Evolutionary conservation across 2,888 invertebrate species (phyloP).

Genomic region (Meta bourneti): DNA sequence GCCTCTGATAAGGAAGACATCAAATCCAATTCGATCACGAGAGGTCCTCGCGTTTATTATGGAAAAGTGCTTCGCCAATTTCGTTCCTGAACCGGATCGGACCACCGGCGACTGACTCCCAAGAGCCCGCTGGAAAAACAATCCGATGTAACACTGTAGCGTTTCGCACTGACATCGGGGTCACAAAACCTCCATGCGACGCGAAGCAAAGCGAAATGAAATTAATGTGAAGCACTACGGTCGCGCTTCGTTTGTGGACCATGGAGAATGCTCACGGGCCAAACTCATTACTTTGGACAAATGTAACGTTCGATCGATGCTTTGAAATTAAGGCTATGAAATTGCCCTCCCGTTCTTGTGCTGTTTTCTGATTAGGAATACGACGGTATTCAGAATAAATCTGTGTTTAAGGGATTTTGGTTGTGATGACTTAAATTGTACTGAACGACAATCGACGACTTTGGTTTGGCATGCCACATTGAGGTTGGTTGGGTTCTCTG

Average conservation of each 20-base stretch:
- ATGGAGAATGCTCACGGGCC: conserved; percentile 27
- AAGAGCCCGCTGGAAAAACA: no score
- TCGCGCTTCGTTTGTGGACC: conserved; percentile 31
- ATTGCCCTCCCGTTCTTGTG: background rate
- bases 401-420: no score
- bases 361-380: no score
- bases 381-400: no score
- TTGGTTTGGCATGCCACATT: no score
- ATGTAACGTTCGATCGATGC: background rate
- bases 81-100: background rate
- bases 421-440: no score
- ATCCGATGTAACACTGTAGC: background rate
- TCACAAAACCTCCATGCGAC: conserved; percentile 13
- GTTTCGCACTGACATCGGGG: background rate
- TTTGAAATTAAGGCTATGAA: background rate
- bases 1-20: no score
- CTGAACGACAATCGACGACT: background rate
- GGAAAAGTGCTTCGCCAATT: background rate
- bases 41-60: no score
- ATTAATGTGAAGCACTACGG: conserved; percentile 27
- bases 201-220: conserved; percentile 26
- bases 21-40: no score
- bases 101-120: background rate
- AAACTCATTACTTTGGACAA: conserved; percentile 18
- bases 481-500: no score